Base-by-base conservation (phyloP, 2,113 vertebrate genomes). In the Agapornis roseicollis region DNA sequence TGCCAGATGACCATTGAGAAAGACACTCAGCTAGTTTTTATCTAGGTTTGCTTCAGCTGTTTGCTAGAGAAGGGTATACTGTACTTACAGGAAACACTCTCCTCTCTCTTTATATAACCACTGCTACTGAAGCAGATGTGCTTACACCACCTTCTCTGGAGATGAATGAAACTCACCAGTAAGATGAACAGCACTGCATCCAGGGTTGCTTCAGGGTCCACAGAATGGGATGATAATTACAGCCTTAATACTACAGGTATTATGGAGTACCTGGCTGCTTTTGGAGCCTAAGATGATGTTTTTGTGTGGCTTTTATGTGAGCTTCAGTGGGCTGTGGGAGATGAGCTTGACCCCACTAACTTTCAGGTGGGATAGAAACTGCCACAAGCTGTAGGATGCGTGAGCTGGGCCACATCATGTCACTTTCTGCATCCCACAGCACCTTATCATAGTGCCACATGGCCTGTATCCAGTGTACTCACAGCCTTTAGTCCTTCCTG, bases 351-450 rank as follows among this genome's bases (percentile, higher is more conserved):
- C 23, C 33, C 17, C 7, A 3, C 27, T 53, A 11, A 15, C 20
- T 39, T 17, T 60, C 13, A 50, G 15, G 31, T 64, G 24, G 37
- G 13, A 17, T 76, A 35, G 60, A 74, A 68, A 2, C 46, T 71
- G 11, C 47, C 39, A 35, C 42, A 68, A 20, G 18, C 42, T 65
- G 23, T 46, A 56, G 52, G 46, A 33, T 33, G 33, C 61, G 47
- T 50, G 66, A 82, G 13, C 23, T 88, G 70, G 56, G 37, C 27
- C 29, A 7, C 29, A 29, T 0, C 0, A 1, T 9, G 35, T 72
- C 37, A 3, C 33, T 63, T 41, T 33, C 3, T 6, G 10, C 17
- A 28, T 6, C 9, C 28, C 29, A 11, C 28, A 5, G 11, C 23
- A 15, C 9, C 4, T 68, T 72, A 9, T 3, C 11, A 9, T 46